Base-by-base conservation (phyloP, 2,113 vertebrate species). In the Corythaeola cristata region DNA sequence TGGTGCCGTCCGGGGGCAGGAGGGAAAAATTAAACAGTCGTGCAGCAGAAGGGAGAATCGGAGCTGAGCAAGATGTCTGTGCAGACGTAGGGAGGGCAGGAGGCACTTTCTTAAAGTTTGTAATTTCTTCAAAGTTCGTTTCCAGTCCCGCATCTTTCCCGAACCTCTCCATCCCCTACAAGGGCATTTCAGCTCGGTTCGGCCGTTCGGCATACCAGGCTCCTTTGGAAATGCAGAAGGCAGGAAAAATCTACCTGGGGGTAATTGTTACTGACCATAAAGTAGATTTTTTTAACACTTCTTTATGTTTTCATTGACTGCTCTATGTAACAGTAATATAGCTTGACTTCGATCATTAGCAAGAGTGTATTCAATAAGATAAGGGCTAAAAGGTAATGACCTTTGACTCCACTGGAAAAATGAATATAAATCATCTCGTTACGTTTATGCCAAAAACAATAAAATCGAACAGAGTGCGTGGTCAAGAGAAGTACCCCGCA, bases 351-450 rank as follows among this genome's bases (percentile, higher is more conserved):
- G 6, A 56, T 84, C 86, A 49, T 88, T 90, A 69, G 37, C 62
- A 87, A 18, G 80, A 89, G 92, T 85, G 67, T 69, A 37, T 82
- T 78, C 91, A 95, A 63, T 66, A 90, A 90, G 74, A 50, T 33
- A 49, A 82, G 58, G 66, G 53, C 90, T 82, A 72, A 91, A 93
- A 95, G 86, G 81, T 66, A 87, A 35, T 82, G 94, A 92, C 91
- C 95, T 93, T 79, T 91, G 92, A 37, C 90, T 94, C 55, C 69
- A 12, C 33, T 67, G 93, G 72, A 72, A 60, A 47, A 81, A 81
- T 50, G 50, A 85, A 73, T 93, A 72, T 91, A 95, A 92, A 95
- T 96, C 66, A 79, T 73, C 92, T 95, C 47, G 32, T 89, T 91
- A 78, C 26, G 16, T 92, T 87, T 92, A 58, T 89, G 89, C 74